Evolutionary conservation across 92 coral and sea anemone species (phyloP).

Genomic region (Meandrina meandrites): DNA sequence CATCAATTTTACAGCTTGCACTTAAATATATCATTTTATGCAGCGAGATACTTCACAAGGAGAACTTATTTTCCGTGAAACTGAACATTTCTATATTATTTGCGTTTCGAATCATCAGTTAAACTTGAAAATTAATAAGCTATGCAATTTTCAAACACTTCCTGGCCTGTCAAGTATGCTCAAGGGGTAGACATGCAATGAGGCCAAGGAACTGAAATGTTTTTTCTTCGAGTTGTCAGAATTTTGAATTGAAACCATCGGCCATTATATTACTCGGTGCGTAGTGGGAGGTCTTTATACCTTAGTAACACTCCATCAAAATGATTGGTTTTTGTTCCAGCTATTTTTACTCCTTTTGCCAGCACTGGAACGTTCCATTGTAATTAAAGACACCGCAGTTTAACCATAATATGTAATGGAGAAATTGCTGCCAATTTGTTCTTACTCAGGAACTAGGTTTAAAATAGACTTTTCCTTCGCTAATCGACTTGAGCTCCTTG

Average conservation of each 20-base stretch:
- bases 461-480: neutral
- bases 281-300: neutral
- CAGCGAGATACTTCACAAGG: neutral
- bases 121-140: neutral
- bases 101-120: too few relatives aligned
- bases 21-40: neutral
- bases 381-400: neutral
- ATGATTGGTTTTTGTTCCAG: neutral
- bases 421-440: neutral
- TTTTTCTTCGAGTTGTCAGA: neutral
- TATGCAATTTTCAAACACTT: neutral
- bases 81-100: neutral
- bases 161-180: neutral
- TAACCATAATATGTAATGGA: neutral
- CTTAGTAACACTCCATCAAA: neutral
- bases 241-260: neutral
- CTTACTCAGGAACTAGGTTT: neutral
- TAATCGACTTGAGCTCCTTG: neutral
- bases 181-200: neutral
- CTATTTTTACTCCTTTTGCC: neutral
- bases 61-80: too few relatives aligned
- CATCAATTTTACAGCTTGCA: neutral
- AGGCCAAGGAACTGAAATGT: neutral
- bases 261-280: neutral
- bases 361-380: neutral